phyloP scores from a whole-genome alignment of 2,888 invertebrate species.

The Oxystoma pomonae region DNA sequence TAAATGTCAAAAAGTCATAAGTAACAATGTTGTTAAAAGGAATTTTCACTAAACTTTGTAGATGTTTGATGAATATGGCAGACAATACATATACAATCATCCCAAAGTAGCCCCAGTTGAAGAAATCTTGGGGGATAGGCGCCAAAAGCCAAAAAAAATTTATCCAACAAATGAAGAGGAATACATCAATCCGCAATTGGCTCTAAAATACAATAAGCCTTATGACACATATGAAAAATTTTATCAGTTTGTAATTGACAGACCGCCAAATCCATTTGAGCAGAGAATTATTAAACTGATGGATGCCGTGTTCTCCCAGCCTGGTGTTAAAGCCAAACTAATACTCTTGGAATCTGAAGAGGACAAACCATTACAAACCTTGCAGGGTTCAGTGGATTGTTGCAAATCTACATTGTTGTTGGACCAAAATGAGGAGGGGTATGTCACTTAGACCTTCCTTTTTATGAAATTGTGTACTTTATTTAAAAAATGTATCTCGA shows the following conservation, averaged over 20 bases:
- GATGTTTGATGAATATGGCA: not conserved
- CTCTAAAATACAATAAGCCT: not conserved
- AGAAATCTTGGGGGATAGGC: too few species aligned
- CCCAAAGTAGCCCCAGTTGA: not conserved
- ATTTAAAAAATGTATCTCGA: too few species aligned
- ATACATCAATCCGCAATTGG: not conserved
- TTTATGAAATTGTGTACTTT: not conserved
- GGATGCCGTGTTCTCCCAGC: slow-evolving; percentile 15
- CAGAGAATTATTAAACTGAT: slow-evolving; percentile 16
- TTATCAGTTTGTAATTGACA: not conserved
- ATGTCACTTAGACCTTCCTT: not conserved
- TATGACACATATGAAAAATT: not conserved
- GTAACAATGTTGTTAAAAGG: too few species aligned
- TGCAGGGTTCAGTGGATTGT: slow-evolving; percentile 18
- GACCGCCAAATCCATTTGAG: slow-evolving; percentile 10
- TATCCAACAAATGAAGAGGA: not conserved
- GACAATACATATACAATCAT: not conserved
- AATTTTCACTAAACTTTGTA: too few species aligned
- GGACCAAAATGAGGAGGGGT: slow-evolving; percentile 3
- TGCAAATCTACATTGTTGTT: slow-evolving; percentile 15
- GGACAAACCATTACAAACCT: slow-evolving; percentile 13
- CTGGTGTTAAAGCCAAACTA: slow-evolving; percentile 19
- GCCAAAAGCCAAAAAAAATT: too few species aligned
- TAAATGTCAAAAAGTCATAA: too few species aligned
- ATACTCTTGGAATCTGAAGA: slow-evolving; percentile 20